Percentiles rank a stretch among this genome's conserved stretches.
phyloP scores from a whole-genome alignment of 2,888 invertebrate species.

The Monoplex corrugatus region DNA sequence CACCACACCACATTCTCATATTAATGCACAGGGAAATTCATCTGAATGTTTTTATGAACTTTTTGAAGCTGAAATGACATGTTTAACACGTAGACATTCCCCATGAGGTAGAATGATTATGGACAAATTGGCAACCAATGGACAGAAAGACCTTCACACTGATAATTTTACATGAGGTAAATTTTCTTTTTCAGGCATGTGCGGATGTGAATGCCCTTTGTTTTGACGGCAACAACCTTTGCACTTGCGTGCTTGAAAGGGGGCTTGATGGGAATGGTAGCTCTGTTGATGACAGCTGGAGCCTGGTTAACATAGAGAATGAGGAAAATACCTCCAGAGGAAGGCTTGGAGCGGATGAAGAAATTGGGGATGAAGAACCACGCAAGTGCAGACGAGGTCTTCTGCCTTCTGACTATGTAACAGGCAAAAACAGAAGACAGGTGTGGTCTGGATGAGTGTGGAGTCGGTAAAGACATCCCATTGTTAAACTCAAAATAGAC shows the following conservation, averaged over 20 bases:
- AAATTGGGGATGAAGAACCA: constrained; percentile 41
- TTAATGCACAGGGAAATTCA: no score
- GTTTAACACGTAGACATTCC: no score
- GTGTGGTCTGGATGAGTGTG: not conserved
- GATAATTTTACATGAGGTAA: no score
- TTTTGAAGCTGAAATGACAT: no score
- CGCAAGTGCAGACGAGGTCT: constrained; percentile 50
- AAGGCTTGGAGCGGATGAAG: constrained; percentile 46
- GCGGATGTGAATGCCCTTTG: constrained; percentile 73
- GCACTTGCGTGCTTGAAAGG: constrained; percentile 78
- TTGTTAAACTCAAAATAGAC: not conserved
- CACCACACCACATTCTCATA: no score
- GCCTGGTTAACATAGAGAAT: constrained; percentile 77
- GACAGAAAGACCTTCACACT: no score
- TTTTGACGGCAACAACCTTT: constrained; percentile 79
- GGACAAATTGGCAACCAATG: no score
- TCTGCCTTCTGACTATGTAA: constrained; percentile 67
- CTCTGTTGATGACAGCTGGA: constrained; percentile 79
- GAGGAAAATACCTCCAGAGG: constrained; percentile 65
- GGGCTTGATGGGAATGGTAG: constrained; percentile 76
- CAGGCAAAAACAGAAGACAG: constrained; percentile 71
- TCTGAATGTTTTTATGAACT: no score
- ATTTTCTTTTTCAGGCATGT: constrained; percentile 67
- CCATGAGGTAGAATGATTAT: no score
- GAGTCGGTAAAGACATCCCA: not conserved